Conservation (phyloP, 2,888 invertebrate genomes). For the Scaptomyza parva region DNA sequence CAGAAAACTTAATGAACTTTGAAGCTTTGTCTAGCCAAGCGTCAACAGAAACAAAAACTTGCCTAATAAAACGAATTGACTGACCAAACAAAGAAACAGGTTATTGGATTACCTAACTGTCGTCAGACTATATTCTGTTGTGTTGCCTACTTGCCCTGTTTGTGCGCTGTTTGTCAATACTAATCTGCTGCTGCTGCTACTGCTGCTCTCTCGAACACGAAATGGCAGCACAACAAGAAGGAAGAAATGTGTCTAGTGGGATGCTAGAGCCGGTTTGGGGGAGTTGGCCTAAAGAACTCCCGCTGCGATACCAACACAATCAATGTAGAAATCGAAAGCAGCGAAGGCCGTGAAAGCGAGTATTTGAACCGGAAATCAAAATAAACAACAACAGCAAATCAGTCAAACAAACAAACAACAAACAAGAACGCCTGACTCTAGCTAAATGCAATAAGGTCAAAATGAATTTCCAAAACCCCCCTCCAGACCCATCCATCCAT, state of each 20-base stretch:
- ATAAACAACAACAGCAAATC: conserved; percentile 78
- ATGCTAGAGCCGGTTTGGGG: not conserved
- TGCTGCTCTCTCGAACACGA: conserved; percentile 40
- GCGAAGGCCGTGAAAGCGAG: conserved; percentile 48
- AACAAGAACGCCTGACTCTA: conserved; percentile 41
- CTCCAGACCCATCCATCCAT: not conserved
- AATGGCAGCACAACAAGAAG: conserved; percentile 1
- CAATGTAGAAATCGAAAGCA: conserved; percentile 76
- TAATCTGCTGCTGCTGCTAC: conserved; percentile 69
- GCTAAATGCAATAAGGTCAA: conserved; percentile 76
- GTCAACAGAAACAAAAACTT: conserved; percentile 21
- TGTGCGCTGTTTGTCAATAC: conserved; percentile 72
- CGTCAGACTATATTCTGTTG: conserved; percentile 44
- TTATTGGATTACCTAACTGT: conserved; percentile 73
- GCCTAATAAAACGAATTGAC: conserved; percentile 26
- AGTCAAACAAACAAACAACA: conserved; percentile 76
- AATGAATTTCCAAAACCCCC: conserved; percentile 39
- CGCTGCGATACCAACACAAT: conserved; percentile 62
- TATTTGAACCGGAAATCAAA: conserved; percentile 79
- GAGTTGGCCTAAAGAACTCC: conserved; percentile 33
- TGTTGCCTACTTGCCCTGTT: conserved; percentile 23
- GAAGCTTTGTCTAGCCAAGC: conserved; percentile 28
- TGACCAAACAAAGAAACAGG: conserved; percentile 37
- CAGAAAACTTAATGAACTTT: conserved; percentile 32
- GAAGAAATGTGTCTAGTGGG: not conserved